Base-by-base conservation (phyloP, 1,140 invertebrate species). In the Lethocerus indicus region DNA sequence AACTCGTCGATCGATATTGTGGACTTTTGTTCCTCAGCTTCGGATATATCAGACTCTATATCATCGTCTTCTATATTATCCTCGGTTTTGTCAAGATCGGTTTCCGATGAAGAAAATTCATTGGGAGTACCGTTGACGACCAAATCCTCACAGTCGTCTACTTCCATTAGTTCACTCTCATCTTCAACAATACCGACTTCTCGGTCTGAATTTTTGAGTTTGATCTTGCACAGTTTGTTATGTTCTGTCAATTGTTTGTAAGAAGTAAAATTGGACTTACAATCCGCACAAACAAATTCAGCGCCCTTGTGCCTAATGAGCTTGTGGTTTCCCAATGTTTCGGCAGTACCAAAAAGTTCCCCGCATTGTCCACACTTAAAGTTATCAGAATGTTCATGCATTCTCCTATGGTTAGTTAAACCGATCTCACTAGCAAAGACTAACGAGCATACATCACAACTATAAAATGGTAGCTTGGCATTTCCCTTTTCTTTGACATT, bases 111-210 rank as follows among this genome's bases (percentile, higher is more conserved):
- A n/a, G n/a, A n/a, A n/a, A n/a, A n/a, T n/a, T n/a, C n/a, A n/a
- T n/a, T n/a, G n/a, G n/a, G n/a, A n/a, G n/a, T n/a, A n/a, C n/a
- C n/a, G n/a, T n/a, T n/a, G n/a, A n/a, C n/a, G n/a, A n/a, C n/a
- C n/a, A n/a, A n/a, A n/a, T n/a, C n/a, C n/a, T n/a, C n/a, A n/a
- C n/a, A n/a, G n/a, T n/a, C n/a, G n/a, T n/a, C n/a, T n/a, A n/a
- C 59, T 42, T 60, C 58, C 1, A 50, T 35, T 41, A 56, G 54
- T 7, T 42, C 47, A 3, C 51, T 54, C 21, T 52, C 46, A 6
- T 27, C 28, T 7, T 47, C 46, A 3, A n/a, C n/a, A n/a, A n/a
- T n/a, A n/a, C n/a, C n/a, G n/a, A n/a, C 37, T 40, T 43, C 18
- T n/a, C 32, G 24, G 51, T 2, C 52, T 56, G 14, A 59, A 24